These are phyloP conservation scores for Sisyra nigra DNA, from an alignment of 2,888 invertebrate genomes.

Conservation along the genomic window DNA sequence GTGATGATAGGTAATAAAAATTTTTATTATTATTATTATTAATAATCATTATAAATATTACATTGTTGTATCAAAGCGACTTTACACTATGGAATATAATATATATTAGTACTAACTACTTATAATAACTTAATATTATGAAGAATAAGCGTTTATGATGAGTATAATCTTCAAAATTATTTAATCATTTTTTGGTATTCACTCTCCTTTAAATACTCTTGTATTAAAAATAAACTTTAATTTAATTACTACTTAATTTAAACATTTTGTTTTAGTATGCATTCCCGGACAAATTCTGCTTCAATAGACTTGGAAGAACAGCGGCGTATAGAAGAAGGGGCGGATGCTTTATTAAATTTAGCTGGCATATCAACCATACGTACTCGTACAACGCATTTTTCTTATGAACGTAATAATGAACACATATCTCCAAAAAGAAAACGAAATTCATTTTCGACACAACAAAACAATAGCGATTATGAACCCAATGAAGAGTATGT, in stretches of 20 bases:
- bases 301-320: constrained; percentile 43
- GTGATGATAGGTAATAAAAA: constrained; percentile 31
- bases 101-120: too few relatives aligned
- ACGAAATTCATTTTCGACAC: background rate
- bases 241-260: too few relatives aligned
- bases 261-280: constrained; percentile 14
- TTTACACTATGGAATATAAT: too few relatives aligned
- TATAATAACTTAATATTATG: too few relatives aligned
- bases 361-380: constrained; percentile 35
- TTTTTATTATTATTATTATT: too few relatives aligned
- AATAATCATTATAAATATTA: too few relatives aligned
- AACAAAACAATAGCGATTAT: background rate
- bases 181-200: too few relatives aligned
- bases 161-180: too few relatives aligned
- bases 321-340: constrained; percentile 59
- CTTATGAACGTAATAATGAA: constrained; percentile 1
- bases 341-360: constrained; percentile 59
- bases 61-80: too few relatives aligned
- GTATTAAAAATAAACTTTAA: too few relatives aligned
- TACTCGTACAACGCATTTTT: constrained; percentile 10
- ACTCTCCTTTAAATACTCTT: too few relatives aligned
- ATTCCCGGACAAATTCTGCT: constrained; percentile 10
- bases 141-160: too few relatives aligned
- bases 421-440: constrained; percentile 1
- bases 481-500: background rate